A percentile compares a stretch with the other conserved stretches of the same genome.
phyloP scores from a whole-genome alignment of 2,888 invertebrate species.

The Sturmia bella region DNA sequence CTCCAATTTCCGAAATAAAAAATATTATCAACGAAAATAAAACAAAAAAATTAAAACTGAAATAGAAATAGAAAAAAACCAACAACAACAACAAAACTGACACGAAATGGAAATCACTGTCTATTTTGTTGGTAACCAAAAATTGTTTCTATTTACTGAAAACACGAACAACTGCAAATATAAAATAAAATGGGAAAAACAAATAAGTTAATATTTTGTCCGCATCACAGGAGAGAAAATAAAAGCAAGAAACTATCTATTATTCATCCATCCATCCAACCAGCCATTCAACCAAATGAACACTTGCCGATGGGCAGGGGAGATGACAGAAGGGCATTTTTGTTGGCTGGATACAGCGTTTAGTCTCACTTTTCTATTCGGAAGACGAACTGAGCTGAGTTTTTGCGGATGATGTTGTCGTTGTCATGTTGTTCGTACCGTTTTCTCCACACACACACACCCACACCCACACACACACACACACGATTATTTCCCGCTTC shows the following conservation, averaged over 20 bases:
- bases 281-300: slow-evolving; percentile 47
- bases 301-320: not conserved
- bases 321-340: slow-evolving; percentile 19
- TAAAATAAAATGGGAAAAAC: slow-evolving; percentile 60
- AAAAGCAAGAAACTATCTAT: slow-evolving; percentile 70
- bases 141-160: slow-evolving; percentile 53
- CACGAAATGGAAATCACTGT: slow-evolving; percentile 63
- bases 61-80: slow-evolving; percentile 12
- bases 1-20: slow-evolving; percentile 58
- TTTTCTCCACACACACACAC: slow-evolving; percentile 45
- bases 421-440: slow-evolving; percentile 51
- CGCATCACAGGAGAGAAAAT: slow-evolving; percentile 69
- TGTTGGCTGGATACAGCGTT: slow-evolving; percentile 45
- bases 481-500: not conserved
- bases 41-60: slow-evolving; percentile 11
- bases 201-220: slow-evolving; percentile 74
- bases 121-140: slow-evolving; percentile 64
- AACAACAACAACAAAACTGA: slow-evolving; percentile 4
- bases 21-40: slow-evolving; percentile 18
- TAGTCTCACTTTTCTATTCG: slow-evolving; percentile 42
- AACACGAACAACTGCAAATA: slow-evolving; percentile 47
- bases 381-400: slow-evolving; percentile 1
- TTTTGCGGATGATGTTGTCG: slow-evolving; percentile 9
- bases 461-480: no score
- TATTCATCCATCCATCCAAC: slow-evolving; percentile 62